Conservation (phyloP, 2,113 vertebrate species). For the Rhipidura dahli region DNA sequence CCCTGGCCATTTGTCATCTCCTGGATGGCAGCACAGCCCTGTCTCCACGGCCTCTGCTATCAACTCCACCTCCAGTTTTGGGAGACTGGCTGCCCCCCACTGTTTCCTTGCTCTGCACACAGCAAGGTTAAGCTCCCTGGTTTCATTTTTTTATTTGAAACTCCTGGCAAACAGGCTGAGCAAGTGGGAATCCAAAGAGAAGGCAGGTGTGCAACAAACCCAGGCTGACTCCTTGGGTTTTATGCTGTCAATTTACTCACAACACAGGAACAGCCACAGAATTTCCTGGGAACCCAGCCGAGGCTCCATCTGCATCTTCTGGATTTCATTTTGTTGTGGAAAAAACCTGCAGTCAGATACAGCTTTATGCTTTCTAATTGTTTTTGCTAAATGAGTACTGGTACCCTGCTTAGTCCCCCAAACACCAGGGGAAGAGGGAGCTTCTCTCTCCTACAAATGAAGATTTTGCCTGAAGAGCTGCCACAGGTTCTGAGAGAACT, state of each 20-base stretch:
- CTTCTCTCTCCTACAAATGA: neutral
- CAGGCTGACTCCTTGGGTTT: neutral
- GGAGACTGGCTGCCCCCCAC: neutral
- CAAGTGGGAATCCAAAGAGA: neutral
- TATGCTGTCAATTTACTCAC: neutral
- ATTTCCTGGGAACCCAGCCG: constrained; percentile 20
- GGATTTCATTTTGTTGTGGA: neutral
- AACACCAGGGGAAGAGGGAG: neutral
- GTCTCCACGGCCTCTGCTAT: neutral
- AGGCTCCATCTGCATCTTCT: constrained; percentile 30
- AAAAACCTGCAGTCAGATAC: neutral
- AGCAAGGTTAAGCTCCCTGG: neutral
- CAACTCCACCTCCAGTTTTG: neutral
- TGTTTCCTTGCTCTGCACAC: neutral
- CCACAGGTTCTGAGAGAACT: neutral
- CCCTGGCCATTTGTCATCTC: neutral
- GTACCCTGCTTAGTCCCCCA: neutral
- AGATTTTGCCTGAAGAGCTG: neutral
- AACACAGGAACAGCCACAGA: neutral
- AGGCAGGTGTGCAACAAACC: neutral
- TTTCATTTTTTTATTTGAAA: neutral
- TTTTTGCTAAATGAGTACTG: neutral
- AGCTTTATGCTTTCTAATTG: neutral
- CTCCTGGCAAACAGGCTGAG: neutral
- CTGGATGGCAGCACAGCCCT: neutral